Evolutionary conservation across 2,113 vertebrate species (phyloP), one percentile per base, ranked within the genome.

Genomic region (Irena cyanogastra): DNA sequence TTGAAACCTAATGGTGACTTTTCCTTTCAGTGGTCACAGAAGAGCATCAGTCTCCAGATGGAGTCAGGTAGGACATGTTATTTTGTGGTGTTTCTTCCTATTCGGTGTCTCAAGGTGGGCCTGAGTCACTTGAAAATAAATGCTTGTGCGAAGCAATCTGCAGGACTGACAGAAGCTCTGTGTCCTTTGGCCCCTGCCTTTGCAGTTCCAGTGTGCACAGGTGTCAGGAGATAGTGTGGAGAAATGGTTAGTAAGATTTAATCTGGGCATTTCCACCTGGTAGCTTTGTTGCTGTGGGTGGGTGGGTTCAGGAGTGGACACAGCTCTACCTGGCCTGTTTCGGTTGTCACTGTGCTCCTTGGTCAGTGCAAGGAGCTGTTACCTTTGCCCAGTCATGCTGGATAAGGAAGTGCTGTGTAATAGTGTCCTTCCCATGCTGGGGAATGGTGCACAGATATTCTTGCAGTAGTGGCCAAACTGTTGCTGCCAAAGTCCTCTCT

Each of bases 1-100:
- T 64, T 87, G 92, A 94, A 77, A 94, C 91, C 78, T 96, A 91
- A 96, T 44, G 87, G 92, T 90, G 88, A 33, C 77, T 94, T 97
- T 97, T 97, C 92, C 90, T 96, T 95, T 90, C 93, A 98, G 98
- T 97, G 89, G 95, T 98, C 93, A 91, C 96, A 86, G 98, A 98
- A 92, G 97, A 98, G 41, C 98, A 90, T 94, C 97, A 89, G 50
- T 97, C 97, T 93, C 96, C 97, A 77, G 83, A 96, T 85, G 97
- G 97, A 96, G 93, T 98, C 96, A 98, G 98, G 98, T 98, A 96
- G 95, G 94, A 93, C 89, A 8, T 28, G 45, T 41, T 71, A 3
- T 61, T 83, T 28, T 80, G 6, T 52, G 64, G 10, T 53, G 42
- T 83, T 79, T 72, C 60, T 39, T 78, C 52, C 65, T 68, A 3